Conservation (phyloP, 2,113 vertebrate species). For the Chaetodon trifascialis region DNA sequence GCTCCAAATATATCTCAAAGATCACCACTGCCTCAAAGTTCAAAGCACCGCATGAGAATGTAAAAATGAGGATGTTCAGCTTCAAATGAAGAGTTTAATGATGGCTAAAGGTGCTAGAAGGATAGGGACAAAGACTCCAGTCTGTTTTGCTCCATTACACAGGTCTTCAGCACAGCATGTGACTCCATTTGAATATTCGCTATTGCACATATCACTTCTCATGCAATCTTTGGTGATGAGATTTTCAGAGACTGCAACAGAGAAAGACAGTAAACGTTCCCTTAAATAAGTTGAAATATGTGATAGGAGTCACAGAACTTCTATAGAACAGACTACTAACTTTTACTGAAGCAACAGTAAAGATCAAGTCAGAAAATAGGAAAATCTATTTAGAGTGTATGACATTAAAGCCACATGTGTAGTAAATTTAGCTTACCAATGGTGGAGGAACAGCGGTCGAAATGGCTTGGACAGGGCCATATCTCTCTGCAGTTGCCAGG, state of each 20-base stretch:
- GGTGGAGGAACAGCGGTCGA: slow-evolving; percentile 44
- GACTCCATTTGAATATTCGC: slow-evolving; percentile 10
- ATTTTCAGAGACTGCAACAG: slow-evolving; percentile 51
- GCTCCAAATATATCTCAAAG: not conserved
- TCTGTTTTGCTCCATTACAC: slow-evolving; percentile 52
- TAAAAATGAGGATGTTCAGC: not conserved
- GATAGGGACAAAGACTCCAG: slow-evolving; percentile 23
- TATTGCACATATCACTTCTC: slow-evolving; percentile 52
- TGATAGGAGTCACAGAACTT: not conserved
- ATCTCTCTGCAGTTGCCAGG: slow-evolving; percentile 17
- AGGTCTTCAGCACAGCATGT: slow-evolving; percentile 47
- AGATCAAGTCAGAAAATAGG: not conserved
- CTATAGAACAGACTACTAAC: too few relatives aligned
- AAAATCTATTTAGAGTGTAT: not conserved
- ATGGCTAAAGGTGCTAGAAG: slow-evolving; percentile 19
- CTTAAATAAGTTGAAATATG: not conserved
- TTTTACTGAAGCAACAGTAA: not conserved
- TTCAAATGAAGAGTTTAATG: slow-evolving; percentile 35
- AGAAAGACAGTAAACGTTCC: not conserved
- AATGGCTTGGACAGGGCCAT: not conserved
- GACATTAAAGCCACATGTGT: not conserved
- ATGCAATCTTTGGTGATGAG: slow-evolving; percentile 64
- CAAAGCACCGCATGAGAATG: not conserved
- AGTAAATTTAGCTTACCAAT: slow-evolving; percentile 22
- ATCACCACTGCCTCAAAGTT: not conserved